Evolutionary conservation across 2,113 vertebrate species (phyloP), one percentile per base, ranked within the genome.

Genomic region (Paralichthys olivaceus): DNA sequence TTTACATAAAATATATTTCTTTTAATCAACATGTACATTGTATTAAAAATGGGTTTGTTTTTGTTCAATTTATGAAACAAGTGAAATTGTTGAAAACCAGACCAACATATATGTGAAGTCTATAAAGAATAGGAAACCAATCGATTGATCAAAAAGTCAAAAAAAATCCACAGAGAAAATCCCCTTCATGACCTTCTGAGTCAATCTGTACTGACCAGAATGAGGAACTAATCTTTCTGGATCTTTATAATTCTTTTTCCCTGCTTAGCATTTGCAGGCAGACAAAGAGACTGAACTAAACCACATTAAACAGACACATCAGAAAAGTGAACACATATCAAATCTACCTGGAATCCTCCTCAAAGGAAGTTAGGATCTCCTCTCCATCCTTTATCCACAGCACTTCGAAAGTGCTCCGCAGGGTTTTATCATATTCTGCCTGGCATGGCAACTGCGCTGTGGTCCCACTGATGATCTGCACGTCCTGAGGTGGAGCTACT

Each of bases 331-430:
- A 29, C 14, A 53, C 11, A 5, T 4, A 25, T 14, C 22, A 26
- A 26, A 51, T 74, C 53, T 68, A 98, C 97, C 96, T 96, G 87
- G 93, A 91, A 28, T 92, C 83, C 40, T 93, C 90, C 0, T 94
- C 95, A 69, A 81, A 72, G 55, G 93, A 95, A 28, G 81, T 78
- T 77, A 81, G 90, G 56, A 98, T 91, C 53, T 94, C 86, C 17
- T 90, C 80, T 17, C 94, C 95, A 34, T 97, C 93, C 77, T 96
- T 98, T 64, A 86, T 93, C 98, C 98, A 99, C 22, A 93, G 80
- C 83, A 98, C 80, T 86, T 94, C 90, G 89, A 98, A 93, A 7
- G 93, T 94, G 69, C 79, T 88, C 75, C 82, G 90, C 85, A 99
- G 93, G 84, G 96, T 95, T 23, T 87, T 75, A 73, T 99, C 97